A percentile compares a stretch with the other conserved stretches of the same genome.
Evolutionary conservation across 2,797 vertebrate species (phyloP).

Genomic region (Arctocebus calabarensis): DNA sequence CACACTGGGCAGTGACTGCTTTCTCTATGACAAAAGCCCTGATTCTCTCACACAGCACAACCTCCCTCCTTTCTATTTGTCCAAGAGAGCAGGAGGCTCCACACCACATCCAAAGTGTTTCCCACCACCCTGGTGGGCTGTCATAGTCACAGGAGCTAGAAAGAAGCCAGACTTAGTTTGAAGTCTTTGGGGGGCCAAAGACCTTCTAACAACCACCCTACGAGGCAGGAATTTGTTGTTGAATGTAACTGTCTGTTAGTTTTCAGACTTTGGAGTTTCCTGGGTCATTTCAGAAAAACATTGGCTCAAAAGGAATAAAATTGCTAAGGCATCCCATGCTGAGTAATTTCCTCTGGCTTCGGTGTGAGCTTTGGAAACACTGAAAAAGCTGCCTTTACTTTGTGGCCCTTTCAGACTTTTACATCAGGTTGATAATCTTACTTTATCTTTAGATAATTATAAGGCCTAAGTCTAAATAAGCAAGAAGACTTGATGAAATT

Average conservation of each 20-base stretch:
- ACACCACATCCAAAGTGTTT: not conserved
- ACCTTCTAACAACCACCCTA: not conserved
- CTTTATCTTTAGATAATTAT: not conserved
- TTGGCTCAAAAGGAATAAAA: not conserved
- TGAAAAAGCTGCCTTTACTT: not conserved
- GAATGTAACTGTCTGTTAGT: not conserved
- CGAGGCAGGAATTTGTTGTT: not conserved
- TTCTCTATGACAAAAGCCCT: not conserved
- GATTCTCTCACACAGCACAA: not conserved
- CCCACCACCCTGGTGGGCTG: not conserved
- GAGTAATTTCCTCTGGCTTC: not conserved
- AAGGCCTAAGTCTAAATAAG: not conserved
- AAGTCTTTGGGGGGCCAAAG: not conserved
- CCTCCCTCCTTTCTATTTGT: not conserved
- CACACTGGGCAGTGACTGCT: not conserved
- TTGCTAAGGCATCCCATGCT: not conserved
- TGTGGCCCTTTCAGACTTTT: not conserved
- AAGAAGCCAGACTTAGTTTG: not conserved
- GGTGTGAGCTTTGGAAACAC: not conserved
- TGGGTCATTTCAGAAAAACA: not conserved
- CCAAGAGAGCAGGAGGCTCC: not conserved
- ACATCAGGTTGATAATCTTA: not conserved
- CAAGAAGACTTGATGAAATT: not conserved
- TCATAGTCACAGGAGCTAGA: not conserved
- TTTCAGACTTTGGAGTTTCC: not conserved